Conservation (phyloP, 2,888 invertebrate genomes). For the Lepetodrilus schrolli region DNA sequence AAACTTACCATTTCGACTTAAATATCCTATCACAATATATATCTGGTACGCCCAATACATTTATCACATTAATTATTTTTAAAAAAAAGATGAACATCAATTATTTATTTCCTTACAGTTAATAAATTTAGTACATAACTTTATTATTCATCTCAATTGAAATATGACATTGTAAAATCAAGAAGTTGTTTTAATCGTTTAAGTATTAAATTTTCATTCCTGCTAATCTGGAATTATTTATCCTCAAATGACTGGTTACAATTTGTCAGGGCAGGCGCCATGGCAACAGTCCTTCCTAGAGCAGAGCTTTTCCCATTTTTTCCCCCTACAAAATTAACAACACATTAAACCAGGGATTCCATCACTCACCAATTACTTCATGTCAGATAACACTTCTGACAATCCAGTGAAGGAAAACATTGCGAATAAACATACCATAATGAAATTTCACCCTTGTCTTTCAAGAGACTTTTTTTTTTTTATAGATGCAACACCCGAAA, state of each 20-base stretch:
- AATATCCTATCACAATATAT: too few species aligned
- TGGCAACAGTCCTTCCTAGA: not conserved
- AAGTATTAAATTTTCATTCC: too few species aligned
- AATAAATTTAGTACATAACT: too few species aligned
- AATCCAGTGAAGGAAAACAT: conserved; percentile 13
- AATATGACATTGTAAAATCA: not conserved
- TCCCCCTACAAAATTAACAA: not conserved
- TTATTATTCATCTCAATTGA: too few species aligned
- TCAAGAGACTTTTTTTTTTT: conserved; percentile 20
- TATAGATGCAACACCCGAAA: not conserved
- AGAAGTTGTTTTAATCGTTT: not conserved
- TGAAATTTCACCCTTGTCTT: conserved; percentile 22
- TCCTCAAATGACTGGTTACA: not conserved
- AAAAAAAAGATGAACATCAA: too few species aligned
- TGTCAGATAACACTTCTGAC: conserved; percentile 18
- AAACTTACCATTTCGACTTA: too few species aligned
- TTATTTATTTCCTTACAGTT: too few species aligned
- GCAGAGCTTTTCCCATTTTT: not conserved
- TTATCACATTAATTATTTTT: too few species aligned
- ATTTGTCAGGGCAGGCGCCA: not conserved
- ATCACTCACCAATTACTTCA: conserved; percentile 11
- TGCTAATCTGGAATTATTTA: too few species aligned
- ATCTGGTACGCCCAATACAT: too few species aligned
- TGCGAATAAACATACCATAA: conserved; percentile 10
- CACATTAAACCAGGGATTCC: not conserved